These are phyloP conservation scores for Sphaerodactylus townsendi DNA, from an alignment of 2,113 vertebrate genomes.

Conservation along the genomic window DNA sequence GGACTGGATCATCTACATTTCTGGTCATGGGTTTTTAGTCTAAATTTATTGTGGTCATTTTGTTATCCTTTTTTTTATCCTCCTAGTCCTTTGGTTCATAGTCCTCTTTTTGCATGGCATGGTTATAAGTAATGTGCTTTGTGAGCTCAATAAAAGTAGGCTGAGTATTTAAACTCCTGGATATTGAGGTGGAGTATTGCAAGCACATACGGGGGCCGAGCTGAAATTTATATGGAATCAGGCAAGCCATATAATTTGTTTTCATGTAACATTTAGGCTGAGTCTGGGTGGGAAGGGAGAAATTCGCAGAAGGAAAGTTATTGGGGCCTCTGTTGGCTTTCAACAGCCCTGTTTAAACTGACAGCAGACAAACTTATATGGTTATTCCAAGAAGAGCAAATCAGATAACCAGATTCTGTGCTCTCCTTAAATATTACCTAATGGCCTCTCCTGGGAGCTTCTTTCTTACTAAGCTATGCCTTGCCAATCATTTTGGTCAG, in stretches of 20 bases:
- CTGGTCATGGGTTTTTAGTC: background rate
- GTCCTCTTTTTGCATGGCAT: background rate
- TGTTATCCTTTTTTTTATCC: background rate
- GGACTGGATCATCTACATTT: background rate
- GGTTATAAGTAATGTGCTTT: background rate
- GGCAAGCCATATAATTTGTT: too few species aligned
- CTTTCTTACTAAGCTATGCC: background rate
- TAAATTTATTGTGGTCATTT: background rate
- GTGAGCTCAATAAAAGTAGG: too few species aligned
- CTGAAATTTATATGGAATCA: too few species aligned
- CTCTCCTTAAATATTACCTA: background rate
- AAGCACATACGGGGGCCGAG: too few species aligned
- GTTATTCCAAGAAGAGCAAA: background rate
- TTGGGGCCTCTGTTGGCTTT: too few species aligned
- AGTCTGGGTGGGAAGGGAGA: too few species aligned
- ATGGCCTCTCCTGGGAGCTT: background rate
- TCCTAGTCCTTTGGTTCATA: background rate
- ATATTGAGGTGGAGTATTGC: too few species aligned
- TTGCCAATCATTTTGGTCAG: background rate
- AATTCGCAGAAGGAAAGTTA: too few species aligned
- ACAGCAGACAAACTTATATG: background rate
- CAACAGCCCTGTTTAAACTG: background rate
- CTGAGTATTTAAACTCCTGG: too few species aligned
- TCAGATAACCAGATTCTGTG: background rate
- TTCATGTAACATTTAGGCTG: too few species aligned